phyloP scores from a whole-genome alignment of 2,888 invertebrate genomes.

The Epinotia nisella region DNA sequence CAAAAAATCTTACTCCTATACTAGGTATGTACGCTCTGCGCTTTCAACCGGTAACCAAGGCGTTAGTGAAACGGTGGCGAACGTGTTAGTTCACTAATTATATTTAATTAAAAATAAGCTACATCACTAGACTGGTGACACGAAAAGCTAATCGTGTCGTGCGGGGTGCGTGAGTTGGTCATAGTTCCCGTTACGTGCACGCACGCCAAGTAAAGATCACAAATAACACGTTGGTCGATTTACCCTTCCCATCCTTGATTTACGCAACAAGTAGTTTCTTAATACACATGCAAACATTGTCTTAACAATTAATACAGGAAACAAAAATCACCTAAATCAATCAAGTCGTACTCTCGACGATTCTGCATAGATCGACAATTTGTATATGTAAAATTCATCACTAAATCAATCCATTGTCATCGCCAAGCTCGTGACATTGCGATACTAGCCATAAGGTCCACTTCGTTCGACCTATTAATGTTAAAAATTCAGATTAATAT shows the following conservation, averaged over 20 bases:
- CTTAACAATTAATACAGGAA: no score
- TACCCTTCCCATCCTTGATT: neutral
- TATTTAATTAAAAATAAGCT: constrained; percentile 2
- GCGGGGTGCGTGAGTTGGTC: constrained; percentile 4
- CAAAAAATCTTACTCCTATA: neutral
- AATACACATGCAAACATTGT: no score
- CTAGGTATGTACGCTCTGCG: neutral
- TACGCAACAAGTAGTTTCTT: no score
- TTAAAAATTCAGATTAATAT: no score
- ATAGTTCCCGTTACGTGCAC: constrained; percentile 1
- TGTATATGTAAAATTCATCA: neutral
- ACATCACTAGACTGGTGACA: neutral
- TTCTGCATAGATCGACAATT: neutral
- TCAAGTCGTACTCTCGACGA: no score
- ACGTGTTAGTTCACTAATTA: constrained; percentile 42
- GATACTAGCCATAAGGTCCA: neutral
- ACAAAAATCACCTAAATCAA: no score
- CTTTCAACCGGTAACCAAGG: neutral
- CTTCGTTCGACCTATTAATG: no score
- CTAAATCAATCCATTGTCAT: neutral
- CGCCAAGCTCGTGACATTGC: neutral
- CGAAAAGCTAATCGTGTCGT: neutral
- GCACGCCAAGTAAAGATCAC: neutral
- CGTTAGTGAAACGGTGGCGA: constrained; percentile 1
- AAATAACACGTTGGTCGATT: neutral